Percentiles rank a stretch among this genome's conserved stretches.
Evolutionary conservation across 2,113 vertebrate genomes (phyloP).

Genomic region (Quiscalus mexicanus): DNA sequence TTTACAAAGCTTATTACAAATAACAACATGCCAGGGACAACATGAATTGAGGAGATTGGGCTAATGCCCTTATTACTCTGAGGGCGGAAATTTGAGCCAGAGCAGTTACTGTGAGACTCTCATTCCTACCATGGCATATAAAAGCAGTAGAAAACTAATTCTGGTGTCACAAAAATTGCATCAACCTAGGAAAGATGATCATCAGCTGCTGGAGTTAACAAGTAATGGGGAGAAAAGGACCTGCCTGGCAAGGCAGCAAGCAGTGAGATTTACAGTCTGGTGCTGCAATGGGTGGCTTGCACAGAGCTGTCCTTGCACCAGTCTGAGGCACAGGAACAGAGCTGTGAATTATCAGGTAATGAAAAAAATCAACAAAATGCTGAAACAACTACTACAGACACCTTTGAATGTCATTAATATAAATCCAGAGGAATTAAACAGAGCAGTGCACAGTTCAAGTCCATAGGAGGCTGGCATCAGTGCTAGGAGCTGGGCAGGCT

Average conservation of each 20-base stretch:
- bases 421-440: neutral
- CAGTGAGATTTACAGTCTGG: neutral
- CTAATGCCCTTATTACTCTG: neutral
- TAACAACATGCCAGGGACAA: neutral
- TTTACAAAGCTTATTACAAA: conserved; percentile 48
- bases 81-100: conserved; percentile 4
- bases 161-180: conserved; percentile 8
- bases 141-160: conserved; percentile 32
- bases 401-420: neutral
- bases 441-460: neutral
- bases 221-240: neutral
- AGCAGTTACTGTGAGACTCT: conserved; percentile 4
- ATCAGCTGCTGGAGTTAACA: conserved; percentile 16
- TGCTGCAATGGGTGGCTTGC: neutral
- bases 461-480: neutral
- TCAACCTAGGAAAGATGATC: conserved; percentile 1
- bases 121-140: conserved; percentile 1
- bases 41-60: conserved; percentile 4
- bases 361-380: conserved; percentile 13
- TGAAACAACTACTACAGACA: neutral
- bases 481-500: neutral
- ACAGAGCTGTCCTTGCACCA: neutral
- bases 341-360: neutral
- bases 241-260: neutral
- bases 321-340: neutral